Conservation (phyloP, 2,888 invertebrate species). For the Anaspis maculata region DNA sequence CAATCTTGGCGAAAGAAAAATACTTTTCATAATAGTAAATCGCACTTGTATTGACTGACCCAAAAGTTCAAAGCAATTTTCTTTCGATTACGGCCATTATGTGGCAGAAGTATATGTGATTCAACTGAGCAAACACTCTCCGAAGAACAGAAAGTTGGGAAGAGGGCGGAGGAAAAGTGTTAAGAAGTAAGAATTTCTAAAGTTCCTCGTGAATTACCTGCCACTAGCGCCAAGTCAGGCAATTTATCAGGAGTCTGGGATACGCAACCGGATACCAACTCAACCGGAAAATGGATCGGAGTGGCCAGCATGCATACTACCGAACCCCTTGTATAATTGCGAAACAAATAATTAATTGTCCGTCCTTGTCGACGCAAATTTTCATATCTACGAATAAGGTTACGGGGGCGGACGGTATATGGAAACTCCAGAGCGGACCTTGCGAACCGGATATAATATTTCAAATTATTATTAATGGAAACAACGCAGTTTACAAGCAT, state of each 20-base stretch:
- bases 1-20: slow-evolving; percentile 21
- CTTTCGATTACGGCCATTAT: slow-evolving; percentile 38
- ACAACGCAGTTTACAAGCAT: too few species aligned
- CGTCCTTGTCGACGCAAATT: slow-evolving; percentile 2
- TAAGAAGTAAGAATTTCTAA: slow-evolving; percentile 39
- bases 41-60: slow-evolving; percentile 32
- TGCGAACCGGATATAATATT: too few species aligned
- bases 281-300: slow-evolving; percentile 36
- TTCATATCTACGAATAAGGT: too few species aligned
- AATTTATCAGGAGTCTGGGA: slow-evolving; percentile 50
- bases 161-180: slow-evolving; percentile 29
- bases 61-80: slow-evolving; percentile 37
- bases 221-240: slow-evolving; percentile 53
- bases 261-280: slow-evolving; percentile 32
- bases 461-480: too few species aligned
- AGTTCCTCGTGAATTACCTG: slow-evolving; percentile 49
- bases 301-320: slow-evolving; percentile 30
- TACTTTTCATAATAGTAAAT: slow-evolving; percentile 27
- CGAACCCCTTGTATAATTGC: slow-evolving; percentile 8
- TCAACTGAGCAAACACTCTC: slow-evolving; percentile 35
- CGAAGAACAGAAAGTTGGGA: slow-evolving; percentile 22
- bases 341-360: slow-evolving; percentile 14
- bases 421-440: too few species aligned
- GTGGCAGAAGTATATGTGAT: slow-evolving; percentile 33
- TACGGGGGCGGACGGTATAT: too few species aligned